phyloP scores from a whole-genome alignment of 1,140 invertebrate genomes.

The Aphelenchoides besseyi region DNA sequence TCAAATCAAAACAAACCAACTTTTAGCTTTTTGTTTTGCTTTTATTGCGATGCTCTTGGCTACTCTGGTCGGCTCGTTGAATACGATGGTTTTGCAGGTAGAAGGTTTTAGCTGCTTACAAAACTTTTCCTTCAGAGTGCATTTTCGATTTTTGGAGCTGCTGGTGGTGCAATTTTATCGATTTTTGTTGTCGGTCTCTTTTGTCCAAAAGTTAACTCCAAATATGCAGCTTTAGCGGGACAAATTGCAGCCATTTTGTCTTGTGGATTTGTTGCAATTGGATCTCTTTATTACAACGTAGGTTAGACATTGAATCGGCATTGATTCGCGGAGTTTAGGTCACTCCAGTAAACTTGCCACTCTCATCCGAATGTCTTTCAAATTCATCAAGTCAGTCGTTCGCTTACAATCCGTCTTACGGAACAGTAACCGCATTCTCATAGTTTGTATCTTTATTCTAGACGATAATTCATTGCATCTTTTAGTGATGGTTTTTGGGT shows the following conservation, averaged over 20 bases:
- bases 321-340: constrained; percentile 21
- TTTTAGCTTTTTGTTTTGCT: constrained; percentile 48
- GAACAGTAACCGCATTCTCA: constrained; percentile 23
- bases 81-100: constrained; percentile 47
- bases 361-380: constrained; percentile 23
- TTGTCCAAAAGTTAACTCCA: constrained; percentile 39
- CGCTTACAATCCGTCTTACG: constrained; percentile 57
- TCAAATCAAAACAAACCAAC: constrained; percentile 11
- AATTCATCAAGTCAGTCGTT: constrained; percentile 23
- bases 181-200: constrained; percentile 50
- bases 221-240: constrained; percentile 36
- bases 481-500: constrained; percentile 22
- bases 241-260: constrained; percentile 25
- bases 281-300: constrained; percentile 32
- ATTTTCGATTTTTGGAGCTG: constrained; percentile 51
- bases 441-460: constrained; percentile 11
- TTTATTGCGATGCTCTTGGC: constrained; percentile 29
- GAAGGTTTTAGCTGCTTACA: not conserved
- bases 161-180: constrained; percentile 43
- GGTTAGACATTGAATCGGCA: not conserved
- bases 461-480: not conserved
- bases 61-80: constrained; percentile 28
- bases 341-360: constrained; percentile 25
- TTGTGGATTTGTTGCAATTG: constrained; percentile 23
- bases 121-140: constrained; percentile 37